Conservation (phyloP, 1,140 invertebrate genomes). For the Lutraria rhynchaena region DNA sequence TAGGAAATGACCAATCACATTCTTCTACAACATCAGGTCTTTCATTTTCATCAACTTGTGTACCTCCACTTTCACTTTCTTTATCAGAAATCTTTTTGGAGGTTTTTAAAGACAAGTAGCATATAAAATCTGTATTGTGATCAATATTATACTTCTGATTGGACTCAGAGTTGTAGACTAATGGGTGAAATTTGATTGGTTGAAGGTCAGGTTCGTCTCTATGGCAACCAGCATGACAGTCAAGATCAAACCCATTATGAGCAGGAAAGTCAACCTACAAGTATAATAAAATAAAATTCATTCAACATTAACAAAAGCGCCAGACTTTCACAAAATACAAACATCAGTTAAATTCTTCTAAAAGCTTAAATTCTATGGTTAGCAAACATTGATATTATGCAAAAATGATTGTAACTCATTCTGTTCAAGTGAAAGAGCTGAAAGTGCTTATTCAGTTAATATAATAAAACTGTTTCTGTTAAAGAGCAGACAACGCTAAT, state of each 20-base stretch:
- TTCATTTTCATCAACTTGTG: not conserved
- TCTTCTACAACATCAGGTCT: not conserved
- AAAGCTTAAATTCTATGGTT: too few relatives aligned
- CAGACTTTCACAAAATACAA: too few relatives aligned
- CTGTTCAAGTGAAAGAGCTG: too few relatives aligned
- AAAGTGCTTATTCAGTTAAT: too few relatives aligned
- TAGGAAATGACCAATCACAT: constrained; percentile 72
- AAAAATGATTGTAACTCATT: too few relatives aligned
- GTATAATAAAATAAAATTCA: too few relatives aligned
- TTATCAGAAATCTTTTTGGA: not conserved
- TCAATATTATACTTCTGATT: constrained; percentile 31
- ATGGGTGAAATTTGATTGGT: constrained; percentile 40
- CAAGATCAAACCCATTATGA: not conserved
- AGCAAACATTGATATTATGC: too few relatives aligned
- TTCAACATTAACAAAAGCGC: too few relatives aligned
- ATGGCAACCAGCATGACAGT: constrained; percentile 28
- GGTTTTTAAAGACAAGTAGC: constrained; percentile 27
- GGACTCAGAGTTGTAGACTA: not conserved
- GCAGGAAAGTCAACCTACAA: constrained; percentile 35
- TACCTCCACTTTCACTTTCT: not conserved
- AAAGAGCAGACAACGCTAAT: too few relatives aligned
- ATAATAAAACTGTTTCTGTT: too few relatives aligned
- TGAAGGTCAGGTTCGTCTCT: constrained; percentile 44
- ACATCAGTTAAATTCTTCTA: too few relatives aligned
- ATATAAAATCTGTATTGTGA: constrained; percentile 8